Evolutionary conservation across 2,797 vertebrate species (phyloP), one percentile per base, ranked within the genome.

Genomic region (Botia almorhae): DNA sequence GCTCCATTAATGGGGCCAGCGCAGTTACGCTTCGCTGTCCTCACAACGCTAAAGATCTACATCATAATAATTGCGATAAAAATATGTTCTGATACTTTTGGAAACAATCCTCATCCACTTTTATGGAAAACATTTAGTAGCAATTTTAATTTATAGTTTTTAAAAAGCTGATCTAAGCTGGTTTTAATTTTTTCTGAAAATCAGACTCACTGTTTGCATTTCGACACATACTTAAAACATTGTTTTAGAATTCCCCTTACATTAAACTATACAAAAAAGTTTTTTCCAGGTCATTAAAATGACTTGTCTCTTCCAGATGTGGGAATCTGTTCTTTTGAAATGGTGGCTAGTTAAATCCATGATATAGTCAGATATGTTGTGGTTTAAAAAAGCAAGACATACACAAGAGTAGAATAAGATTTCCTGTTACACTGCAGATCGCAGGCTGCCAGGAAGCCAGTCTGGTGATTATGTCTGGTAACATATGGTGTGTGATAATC

Each of bases 401-500:
- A 48, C 61, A 81, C 19, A 2, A 75, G 11, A 74, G 23, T 50
- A 73, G 33, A 76, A 74, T 76, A 82, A 80, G 1, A 82, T 68
- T 84, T 88, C 48, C 76, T 63, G 78, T 82, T 65, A 77, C 60
- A 23, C 83, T 73, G 10, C 69, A 84, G 77, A 80, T 82, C 77
- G 78, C 56, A 71, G 85, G 87, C 92, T 94, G 93, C 94, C 93
- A 93, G 79, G 78, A 86, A 78, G 79, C 77, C 76, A 92, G 92
- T 94, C 91, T 91, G 93, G 92, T 91, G 93, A 94, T 93, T 94
- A 90, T 87, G 87, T 91, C 92, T 92, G 92, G 90, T 92, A 92
- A 92, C 91, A 86, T 94, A 95, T 93, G 93, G 95, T 93, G 94
- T 95, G 93, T 91, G 93, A 95, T 95, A 96, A 95, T 95, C 92